Conservation (phyloP, 2,113 vertebrate species). For the Conger conger region DNA sequence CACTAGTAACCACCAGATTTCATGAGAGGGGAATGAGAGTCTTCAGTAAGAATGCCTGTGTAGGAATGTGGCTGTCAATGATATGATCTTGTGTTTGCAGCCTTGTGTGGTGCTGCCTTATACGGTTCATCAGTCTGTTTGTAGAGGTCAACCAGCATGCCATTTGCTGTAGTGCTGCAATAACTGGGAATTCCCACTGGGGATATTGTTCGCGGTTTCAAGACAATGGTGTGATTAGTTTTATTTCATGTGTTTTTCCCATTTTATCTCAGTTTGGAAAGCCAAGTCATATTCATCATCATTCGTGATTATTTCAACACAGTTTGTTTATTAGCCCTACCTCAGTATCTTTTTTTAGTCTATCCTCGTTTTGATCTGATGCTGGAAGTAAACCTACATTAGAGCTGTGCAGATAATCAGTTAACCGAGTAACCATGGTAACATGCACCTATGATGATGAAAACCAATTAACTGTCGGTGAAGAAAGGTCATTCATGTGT, state of each 20-base stretch:
- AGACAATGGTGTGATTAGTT: not conserved
- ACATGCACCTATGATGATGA: too few species aligned
- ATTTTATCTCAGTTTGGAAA: too few species aligned
- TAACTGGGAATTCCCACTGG: not conserved
- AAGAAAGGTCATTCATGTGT: too few species aligned
- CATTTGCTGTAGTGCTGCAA: not conserved
- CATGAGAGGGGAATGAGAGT: not conserved
- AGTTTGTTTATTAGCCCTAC: not conserved
- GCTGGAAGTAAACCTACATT: not conserved
- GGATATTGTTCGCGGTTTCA: not conserved
- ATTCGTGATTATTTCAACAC: not conserved
- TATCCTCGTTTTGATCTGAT: not conserved
- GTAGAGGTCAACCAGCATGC: not conserved
- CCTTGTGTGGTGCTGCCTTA: not conserved
- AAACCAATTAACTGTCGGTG: too few species aligned
- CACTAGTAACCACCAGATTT: not conserved
- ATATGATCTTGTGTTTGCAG: not conserved
- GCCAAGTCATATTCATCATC: too few species aligned
- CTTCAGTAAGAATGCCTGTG: not conserved
- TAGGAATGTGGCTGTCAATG: not conserved
- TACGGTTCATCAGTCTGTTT: not conserved
- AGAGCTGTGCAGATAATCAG: too few species aligned
- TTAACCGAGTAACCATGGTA: too few species aligned
- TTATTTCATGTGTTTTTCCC: too few species aligned
- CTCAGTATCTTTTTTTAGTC: not conserved